Evolutionary conservation across 1,140 invertebrate species (phyloP).

Genomic region (Drosophila sechellia): DNA sequence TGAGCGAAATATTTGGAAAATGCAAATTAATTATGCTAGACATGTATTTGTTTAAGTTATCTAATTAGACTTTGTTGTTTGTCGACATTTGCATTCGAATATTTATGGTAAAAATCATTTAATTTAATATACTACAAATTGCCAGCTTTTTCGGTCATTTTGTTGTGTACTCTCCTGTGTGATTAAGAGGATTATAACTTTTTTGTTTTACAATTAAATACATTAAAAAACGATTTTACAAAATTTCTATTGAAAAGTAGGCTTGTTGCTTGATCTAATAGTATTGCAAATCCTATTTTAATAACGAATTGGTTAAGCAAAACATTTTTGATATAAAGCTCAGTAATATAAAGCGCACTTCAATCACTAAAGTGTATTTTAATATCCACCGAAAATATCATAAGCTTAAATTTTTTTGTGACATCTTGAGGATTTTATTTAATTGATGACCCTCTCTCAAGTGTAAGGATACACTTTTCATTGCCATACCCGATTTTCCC

Average conservation of each 20-base stretch:
- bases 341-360: no score
- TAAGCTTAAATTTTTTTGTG: no score
- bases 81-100: conserved; percentile 34
- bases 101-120: conserved; percentile 37
- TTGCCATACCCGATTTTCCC: no score
- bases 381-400: no score
- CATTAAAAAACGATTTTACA: conserved; percentile 19
- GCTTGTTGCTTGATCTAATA: background rate
- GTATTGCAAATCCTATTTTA: no score
- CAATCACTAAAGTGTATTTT: no score
- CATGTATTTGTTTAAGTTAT: conserved; percentile 66
- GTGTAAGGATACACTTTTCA: background rate
- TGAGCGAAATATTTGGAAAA: conserved; percentile 37
- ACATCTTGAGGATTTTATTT: background rate
- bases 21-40: conserved; percentile 70
- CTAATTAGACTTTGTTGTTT: conserved; percentile 59
- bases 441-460: background rate
- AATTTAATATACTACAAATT: conserved; percentile 46
- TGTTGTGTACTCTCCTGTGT: no score
- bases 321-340: no score
- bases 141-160: background rate
- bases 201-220: background rate
- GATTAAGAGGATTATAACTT: conserved; percentile 13
- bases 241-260: background rate
- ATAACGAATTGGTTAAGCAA: no score